phyloP scores from a whole-genome alignment of 2,113 vertebrate genomes.

The Aegypius monachus region DNA sequence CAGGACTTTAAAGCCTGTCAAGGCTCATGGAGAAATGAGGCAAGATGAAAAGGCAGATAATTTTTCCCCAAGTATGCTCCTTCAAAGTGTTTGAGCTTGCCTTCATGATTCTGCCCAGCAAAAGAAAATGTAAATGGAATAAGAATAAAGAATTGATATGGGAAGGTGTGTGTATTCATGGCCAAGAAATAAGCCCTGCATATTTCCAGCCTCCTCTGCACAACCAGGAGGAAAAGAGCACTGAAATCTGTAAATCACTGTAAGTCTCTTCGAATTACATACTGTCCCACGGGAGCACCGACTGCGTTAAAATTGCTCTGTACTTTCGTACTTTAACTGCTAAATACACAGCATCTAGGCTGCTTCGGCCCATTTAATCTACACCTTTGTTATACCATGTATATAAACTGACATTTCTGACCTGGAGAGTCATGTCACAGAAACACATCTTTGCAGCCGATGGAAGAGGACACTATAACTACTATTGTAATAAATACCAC shows the following conservation, averaged over 20 bases:
- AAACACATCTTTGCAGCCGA: rapidly evolving
- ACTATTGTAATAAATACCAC: rapidly evolving
- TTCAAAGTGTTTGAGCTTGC: not conserved
- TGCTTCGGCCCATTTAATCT: not conserved
- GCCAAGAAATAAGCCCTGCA: not conserved
- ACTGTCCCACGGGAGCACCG: not conserved
- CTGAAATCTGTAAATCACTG: not conserved
- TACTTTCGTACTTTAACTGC: not conserved
- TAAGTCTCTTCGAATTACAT: rapidly evolving
- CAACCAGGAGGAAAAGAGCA: not conserved
- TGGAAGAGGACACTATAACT: rapidly evolving
- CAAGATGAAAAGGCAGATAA: not conserved
- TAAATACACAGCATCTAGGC: rapidly evolving
- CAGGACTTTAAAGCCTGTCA: not conserved
- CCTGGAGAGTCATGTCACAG: not conserved
- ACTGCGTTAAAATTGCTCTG: rapidly evolving
- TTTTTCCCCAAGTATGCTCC: not conserved
- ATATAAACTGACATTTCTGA: rapidly evolving
- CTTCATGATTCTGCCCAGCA: not conserved
- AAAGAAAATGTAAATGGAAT: not conserved
- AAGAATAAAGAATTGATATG: rapidly evolving
- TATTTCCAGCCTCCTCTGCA: not conserved
- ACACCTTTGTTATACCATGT: rapidly evolving
- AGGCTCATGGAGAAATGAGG: not conserved
- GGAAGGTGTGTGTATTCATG: not conserved